These are phyloP conservation scores for Hydrolagus affinis DNA, from an alignment of 2,113 vertebrate genomes.

Conservation along the genomic window DNA sequence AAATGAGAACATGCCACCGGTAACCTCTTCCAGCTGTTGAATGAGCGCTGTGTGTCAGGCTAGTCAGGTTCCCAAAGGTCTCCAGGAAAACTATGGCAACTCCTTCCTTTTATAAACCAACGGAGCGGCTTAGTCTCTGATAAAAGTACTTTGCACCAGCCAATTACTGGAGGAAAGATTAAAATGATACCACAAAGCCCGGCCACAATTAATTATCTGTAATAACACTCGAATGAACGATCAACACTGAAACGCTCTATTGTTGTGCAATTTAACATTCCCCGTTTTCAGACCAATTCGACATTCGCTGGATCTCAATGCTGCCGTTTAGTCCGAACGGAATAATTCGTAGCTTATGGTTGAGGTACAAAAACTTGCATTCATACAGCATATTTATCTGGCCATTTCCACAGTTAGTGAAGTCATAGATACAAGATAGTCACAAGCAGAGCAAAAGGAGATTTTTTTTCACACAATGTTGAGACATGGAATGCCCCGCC, in stretches of 20 bases:
- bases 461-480: too few species aligned
- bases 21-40: too few species aligned
- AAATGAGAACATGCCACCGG: too few species aligned
- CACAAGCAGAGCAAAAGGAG: too few species aligned
- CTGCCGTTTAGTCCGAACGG: neutral
- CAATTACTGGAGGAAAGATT: neutral
- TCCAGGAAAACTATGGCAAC: too few species aligned
- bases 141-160: neutral
- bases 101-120: neutral
- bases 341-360: neutral
- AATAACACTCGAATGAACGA: neutral
- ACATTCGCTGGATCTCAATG: neutral
- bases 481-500: too few species aligned
- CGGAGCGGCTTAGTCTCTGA: neutral
- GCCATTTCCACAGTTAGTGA: too few species aligned
- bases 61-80: too few species aligned
- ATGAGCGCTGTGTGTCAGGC: too few species aligned
- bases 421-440: too few species aligned
- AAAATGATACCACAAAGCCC: neutral
- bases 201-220: neutral
- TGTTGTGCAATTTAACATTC: conserved; percentile 1
- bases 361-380: too few species aligned
- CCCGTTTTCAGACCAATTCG: neutral
- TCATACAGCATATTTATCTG: too few species aligned
- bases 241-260: neutral